A percentile compares a stretch with the other conserved stretches of the same genome.
These are phyloP conservation scores for Neodon shergylaensis DNA, from an alignment of 2,113 vertebrate species.

Conservation along the genomic window DNA sequence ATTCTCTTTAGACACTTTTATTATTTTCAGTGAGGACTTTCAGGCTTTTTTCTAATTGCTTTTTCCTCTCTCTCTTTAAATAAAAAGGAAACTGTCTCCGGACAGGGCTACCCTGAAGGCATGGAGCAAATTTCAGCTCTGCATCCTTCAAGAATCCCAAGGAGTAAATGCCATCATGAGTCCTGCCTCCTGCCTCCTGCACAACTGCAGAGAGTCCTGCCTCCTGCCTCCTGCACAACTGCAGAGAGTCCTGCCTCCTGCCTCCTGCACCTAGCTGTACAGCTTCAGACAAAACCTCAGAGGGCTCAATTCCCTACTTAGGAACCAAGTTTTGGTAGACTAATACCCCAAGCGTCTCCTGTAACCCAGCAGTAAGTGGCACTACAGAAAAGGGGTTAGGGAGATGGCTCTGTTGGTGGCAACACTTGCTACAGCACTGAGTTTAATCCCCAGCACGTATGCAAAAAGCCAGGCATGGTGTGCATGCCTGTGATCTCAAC, in stretches of 20 bases:
- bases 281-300: neutral
- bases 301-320: neutral
- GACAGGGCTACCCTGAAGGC: constrained; percentile 32
- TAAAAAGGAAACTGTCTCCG: constrained; percentile 47
- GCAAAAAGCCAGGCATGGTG: neutral
- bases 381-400: neutral
- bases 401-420: neutral
- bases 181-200: neutral
- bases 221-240: too few species aligned
- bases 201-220: too few species aligned
- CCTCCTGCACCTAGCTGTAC: neutral
- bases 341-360: neutral
- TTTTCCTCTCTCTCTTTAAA: constrained; percentile 52
- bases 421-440: neutral
- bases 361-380: neutral
- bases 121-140: neutral
- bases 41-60: constrained; percentile 69
- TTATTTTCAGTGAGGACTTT: constrained; percentile 76
- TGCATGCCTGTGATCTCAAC: neutral
- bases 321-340: neutral
- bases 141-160: neutral
- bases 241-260: neutral
- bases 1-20: constrained; percentile 79
- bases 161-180: neutral
- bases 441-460: neutral